Evolutionary conservation across 2,113 vertebrate species (phyloP), one percentile per base, ranked within the genome.

Genomic region (Bufo gargarizans): DNA sequence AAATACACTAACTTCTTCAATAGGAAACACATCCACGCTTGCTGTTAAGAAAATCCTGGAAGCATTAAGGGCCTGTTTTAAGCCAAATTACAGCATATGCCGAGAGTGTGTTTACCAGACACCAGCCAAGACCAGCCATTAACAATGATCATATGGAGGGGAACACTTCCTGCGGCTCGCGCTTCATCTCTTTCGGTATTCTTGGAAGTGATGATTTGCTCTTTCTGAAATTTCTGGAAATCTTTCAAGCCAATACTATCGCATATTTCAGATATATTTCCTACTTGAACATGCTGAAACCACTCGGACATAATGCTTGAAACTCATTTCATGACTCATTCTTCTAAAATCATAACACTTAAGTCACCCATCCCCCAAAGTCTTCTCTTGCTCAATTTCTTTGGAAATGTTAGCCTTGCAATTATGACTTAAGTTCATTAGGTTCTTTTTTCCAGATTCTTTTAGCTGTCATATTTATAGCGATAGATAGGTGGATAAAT

Each of bases 1-100:
- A 61, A 88, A 88, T 88, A 82, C 79, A 82, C 67, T 88, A 76
- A 76, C 78, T 88, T 76, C 86, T 88, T 87, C 86, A 88, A 82
- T 88, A 50, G 69, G 69, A 82, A 76, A 88, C 79, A 82, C 79
- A 88, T 82, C 56, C 56, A 88, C 55, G 22, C 79, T 74, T 71
- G 79, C 86, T 76, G 86, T 82, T 82, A 63, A 49, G 65, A 61
- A 88, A 88, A 82, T 82, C 79, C 86, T 88, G 86, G 79, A 88
- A 88, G 45, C 86, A 76, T 88, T 88, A 72, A 82, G 53, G 56
- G 1, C 14, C 65, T 10, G 4, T 82, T 1, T 17, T 85, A 67
- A 0, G 0, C 77, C 33, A 86, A 89, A 77, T 49, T 88, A 17
- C 33, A 78, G 65, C 43, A 91, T 56, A 43, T 88, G 50, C 72